Conservation (phyloP, 2,888 invertebrate species). For the Agriotes lineatus region DNA sequence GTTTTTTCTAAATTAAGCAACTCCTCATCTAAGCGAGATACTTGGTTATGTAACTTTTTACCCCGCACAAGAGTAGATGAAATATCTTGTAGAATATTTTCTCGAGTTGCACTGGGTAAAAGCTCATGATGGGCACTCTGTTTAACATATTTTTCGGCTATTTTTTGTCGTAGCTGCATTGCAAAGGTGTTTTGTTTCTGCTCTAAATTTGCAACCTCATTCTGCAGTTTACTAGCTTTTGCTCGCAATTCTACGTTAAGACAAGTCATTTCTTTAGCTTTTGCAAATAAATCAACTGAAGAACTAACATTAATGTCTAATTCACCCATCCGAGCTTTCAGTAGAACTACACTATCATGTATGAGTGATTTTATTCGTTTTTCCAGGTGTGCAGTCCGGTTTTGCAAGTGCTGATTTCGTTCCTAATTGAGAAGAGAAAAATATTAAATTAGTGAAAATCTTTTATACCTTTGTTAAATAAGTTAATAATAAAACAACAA, state of each 20-base stretch:
- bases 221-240: constrained; percentile 87
- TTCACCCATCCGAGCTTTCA: constrained; percentile 92
- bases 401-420: constrained; percentile 84
- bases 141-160: constrained; percentile 79
- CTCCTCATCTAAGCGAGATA: constrained; percentile 83
- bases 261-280: constrained; percentile 92
- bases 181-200: constrained; percentile 81
- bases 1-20: constrained; percentile 80
- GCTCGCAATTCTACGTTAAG: constrained; percentile 93
- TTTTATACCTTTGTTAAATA: too few relatives aligned
- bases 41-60: constrained; percentile 86
- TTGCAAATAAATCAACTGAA: constrained; percentile 85
- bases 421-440: constrained; percentile 68
- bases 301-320: constrained; percentile 90
- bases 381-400: constrained; percentile 89
- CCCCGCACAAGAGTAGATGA: constrained; percentile 85
- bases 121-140: constrained; percentile 71
- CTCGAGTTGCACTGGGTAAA: constrained; percentile 79
- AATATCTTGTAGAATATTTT: constrained; percentile 88
- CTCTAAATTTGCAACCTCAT: constrained; percentile 83
- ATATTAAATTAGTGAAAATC: too few relatives aligned
- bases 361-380: constrained; percentile 93
- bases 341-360: constrained; percentile 89
- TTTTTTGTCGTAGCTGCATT: constrained; percentile 79
- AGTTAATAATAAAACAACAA: too few relatives aligned